A percentile compares a stretch with the other conserved stretches of the same genome.
Conservation (phyloP, 2,888 invertebrate genomes). For the Netelia melanura region DNA sequence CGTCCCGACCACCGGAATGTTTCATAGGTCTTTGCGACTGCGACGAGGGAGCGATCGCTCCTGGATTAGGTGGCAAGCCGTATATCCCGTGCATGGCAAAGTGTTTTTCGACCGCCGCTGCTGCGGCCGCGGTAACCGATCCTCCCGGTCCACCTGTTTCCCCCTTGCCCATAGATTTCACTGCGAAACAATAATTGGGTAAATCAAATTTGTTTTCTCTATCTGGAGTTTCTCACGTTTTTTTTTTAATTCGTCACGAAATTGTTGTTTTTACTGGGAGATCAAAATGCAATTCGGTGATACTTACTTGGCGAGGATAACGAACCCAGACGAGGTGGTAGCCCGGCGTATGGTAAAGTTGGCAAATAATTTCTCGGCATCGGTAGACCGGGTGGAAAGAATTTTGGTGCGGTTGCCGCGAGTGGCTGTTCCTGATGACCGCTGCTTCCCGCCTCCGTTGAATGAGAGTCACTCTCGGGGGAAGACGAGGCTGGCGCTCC, state of each 20-base stretch:
- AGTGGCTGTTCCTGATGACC: slow-evolving; percentile 86
- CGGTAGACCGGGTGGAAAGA: slow-evolving; percentile 87
- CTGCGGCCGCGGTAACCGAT: slow-evolving; percentile 79
- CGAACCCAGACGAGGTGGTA: slow-evolving; percentile 87
- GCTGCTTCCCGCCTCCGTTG: slow-evolving; percentile 81
- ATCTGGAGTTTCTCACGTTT: too few species aligned
- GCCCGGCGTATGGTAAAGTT: slow-evolving; percentile 86
- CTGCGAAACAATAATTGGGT: slow-evolving; percentile 70
- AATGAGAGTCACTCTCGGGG: slow-evolving; percentile 86
- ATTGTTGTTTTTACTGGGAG: not conserved
- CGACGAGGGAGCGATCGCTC: slow-evolving; percentile 82
- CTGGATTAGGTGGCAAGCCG: slow-evolving; percentile 78
- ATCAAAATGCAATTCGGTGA: not conserved
- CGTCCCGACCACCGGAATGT: slow-evolving; percentile 80
- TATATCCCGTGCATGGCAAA: slow-evolving; percentile 83
- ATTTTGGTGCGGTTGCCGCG: slow-evolving; percentile 87
- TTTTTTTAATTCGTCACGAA: too few species aligned
- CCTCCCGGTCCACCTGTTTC: slow-evolving; percentile 79
- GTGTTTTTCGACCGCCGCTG: slow-evolving; percentile 82
- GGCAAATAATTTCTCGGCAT: slow-evolving; percentile 88
- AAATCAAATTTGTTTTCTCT: not conserved
- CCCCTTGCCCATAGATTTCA: slow-evolving; percentile 82
- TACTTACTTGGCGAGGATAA: slow-evolving; percentile 84
- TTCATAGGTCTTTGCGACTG: slow-evolving; percentile 82
- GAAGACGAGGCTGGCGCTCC: slow-evolving; percentile 83